phyloP scores from a whole-genome alignment of 2,113 vertebrate species.

The Rattus rattus region DNA sequence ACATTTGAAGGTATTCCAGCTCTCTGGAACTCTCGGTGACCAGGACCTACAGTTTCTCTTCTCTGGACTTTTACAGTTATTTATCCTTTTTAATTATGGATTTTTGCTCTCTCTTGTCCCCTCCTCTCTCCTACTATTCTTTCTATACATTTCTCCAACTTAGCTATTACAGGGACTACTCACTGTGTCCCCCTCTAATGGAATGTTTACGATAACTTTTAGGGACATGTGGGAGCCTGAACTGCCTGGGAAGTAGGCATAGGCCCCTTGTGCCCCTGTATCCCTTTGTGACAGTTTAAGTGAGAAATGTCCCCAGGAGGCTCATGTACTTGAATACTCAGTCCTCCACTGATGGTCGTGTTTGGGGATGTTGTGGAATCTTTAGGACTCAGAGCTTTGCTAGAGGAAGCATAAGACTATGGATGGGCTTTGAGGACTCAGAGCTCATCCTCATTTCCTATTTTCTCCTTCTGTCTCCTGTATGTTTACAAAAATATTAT shows the following conservation, averaged over 20 bases:
- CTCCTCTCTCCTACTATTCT: background rate
- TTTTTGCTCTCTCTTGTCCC: background rate
- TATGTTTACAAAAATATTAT: background rate
- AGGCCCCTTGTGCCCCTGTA: background rate
- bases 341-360: background rate
- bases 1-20: background rate
- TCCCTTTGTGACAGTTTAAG: no score
- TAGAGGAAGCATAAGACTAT: background rate
- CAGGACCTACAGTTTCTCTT: background rate
- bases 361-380: background rate
- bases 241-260: background rate
- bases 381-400: background rate
- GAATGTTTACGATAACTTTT: background rate
- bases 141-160: no score
- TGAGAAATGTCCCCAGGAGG: background rate
- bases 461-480: background rate
- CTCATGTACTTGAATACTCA: background rate
- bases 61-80: background rate
- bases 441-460: background rate
- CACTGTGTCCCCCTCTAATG: no score
- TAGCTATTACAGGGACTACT: background rate
- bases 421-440: background rate
- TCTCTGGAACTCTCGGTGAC: background rate
- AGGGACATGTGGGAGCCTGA: background rate
- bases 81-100: background rate